Evolutionary conservation across 1,140 invertebrate genomes (phyloP), one percentile per base, ranked within the genome.

Genomic region (Chelonus insularis): DNA sequence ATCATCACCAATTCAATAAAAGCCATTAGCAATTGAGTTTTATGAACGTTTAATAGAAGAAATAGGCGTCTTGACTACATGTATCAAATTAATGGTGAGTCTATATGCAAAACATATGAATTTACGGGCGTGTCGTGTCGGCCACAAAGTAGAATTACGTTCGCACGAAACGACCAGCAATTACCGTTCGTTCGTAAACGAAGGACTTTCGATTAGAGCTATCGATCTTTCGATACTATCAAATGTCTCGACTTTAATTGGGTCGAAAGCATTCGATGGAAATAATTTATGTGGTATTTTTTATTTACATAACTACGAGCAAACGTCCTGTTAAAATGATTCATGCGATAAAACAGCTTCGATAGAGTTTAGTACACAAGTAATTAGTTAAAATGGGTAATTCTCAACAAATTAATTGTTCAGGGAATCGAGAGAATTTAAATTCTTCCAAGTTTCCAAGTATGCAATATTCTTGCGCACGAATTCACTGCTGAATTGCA

Each of bases 81-180:
- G 25, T 29, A 29, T 29, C 47, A 25, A 29, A 21, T 9, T 45
- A 45, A 45, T 45, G 41, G 41, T 14, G 16, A 18, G 12, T 45
- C 41, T 45, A 39, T 14, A 45, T 45, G 41, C 21, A 50, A 50
- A 50, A 50, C 47, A 25, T 29, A 20, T n/a, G 47, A 20, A 50
- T 50, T 50, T 50, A 29, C 12, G 16, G 12, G 36, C n/a, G 47
- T 50, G 23, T 14, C 14, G 20, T 50, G 47, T 20, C 21, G 47
- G 7, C 6, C 47, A 50, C 18, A 23, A n/a, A 21, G 47, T 50
- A 18, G 47, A 50, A 50, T 50, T 50, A 50, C 47, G 47, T 25
- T 50, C 18, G 47, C 20, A 50, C 41, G 41, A 45, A 45, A 45
- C 41, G 41, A 45, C 16, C 41, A 45, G 14, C 41, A 14, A 45